Evolutionary conservation across 2,888 invertebrate species (phyloP).

Genomic region (Eledona agricola): DNA sequence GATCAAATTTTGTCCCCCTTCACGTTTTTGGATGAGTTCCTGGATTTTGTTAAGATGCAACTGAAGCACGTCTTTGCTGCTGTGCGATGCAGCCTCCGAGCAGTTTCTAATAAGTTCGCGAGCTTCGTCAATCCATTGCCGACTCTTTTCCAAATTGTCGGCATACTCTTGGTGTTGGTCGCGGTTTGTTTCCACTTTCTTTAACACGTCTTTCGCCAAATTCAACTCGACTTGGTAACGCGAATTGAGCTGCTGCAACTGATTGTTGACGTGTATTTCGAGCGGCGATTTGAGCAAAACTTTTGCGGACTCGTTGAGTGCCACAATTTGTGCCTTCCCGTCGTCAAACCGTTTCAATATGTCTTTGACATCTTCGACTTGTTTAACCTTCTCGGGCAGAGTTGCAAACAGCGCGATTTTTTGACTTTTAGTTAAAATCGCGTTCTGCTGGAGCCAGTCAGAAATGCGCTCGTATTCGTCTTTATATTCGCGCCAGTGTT

Average conservation of each 20-base stretch:
- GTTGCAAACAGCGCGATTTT: conserved; percentile 84
- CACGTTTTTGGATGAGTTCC: conserved; percentile 80
- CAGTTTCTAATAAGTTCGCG: conserved; percentile 83
- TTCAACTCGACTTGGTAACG: conserved; percentile 89
- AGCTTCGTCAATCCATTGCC: conserved; percentile 87
- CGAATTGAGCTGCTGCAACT: conserved; percentile 84
- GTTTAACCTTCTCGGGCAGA: conserved; percentile 83
- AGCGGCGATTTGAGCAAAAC: conserved; percentile 82
- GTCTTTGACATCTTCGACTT: conserved; percentile 82
- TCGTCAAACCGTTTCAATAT: conserved; percentile 78
- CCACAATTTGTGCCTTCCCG: conserved; percentile 84
- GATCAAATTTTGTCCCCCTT: conserved; percentile 86
- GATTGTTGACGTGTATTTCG: conserved; percentile 88
- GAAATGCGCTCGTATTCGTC: conserved; percentile 91
- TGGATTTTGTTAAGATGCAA: conserved; percentile 81
- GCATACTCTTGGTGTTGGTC: conserved; percentile 87
- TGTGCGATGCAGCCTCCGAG: conserved; percentile 79
- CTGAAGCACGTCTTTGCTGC: conserved; percentile 85
- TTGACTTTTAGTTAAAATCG: conserved; percentile 89
- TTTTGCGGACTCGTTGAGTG: conserved; percentile 81
- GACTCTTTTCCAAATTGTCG: conserved; percentile 77
- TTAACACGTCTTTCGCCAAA: conserved; percentile 87
- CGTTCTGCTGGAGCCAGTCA: conserved; percentile 93
- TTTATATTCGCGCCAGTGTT: conserved; percentile 89
- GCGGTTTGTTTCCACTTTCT: conserved; percentile 88